These are phyloP conservation scores for Boulengeromyrus knoepffleri DNA, from an alignment of 2,113 vertebrate genomes.

Conservation along the genomic window DNA sequence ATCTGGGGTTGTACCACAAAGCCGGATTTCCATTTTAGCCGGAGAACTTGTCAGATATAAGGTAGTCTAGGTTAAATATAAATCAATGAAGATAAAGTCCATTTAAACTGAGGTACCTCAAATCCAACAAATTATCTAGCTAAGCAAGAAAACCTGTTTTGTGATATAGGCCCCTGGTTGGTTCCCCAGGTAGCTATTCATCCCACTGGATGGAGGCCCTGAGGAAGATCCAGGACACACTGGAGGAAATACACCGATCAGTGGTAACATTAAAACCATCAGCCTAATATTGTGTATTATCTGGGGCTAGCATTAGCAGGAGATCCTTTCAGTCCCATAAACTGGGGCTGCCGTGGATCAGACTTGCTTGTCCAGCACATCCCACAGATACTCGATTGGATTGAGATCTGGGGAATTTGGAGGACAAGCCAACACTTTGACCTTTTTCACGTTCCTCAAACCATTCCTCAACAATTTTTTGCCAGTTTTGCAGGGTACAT, in stretches of 20 bases:
- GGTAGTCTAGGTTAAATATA: too few relatives aligned
- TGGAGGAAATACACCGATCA: neutral
- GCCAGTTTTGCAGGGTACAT: neutral
- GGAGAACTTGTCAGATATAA: too few relatives aligned
- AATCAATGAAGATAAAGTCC: too few relatives aligned
- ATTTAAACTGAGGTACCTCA: too few relatives aligned
- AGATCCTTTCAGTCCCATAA: neutral
- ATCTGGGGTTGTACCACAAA: too few relatives aligned
- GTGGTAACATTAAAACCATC: neutral
- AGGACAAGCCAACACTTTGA: neutral
- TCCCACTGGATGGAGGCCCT: too few relatives aligned
- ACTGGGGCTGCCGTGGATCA: neutral
- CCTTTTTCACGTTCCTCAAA: neutral
- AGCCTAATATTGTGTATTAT: neutral
- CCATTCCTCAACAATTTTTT: neutral
- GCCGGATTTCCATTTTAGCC: too few relatives aligned
- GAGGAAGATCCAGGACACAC: neutral
- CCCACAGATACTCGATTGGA: neutral
- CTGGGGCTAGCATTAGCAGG: neutral
- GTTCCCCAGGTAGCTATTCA: too few relatives aligned
- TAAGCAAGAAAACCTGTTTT: too few relatives aligned
- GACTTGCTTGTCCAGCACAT: neutral
- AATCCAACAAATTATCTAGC: too few relatives aligned
- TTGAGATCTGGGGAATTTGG: neutral
- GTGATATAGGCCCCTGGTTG: too few relatives aligned